Percentiles rank a stretch among this genome's conserved stretches.
Conservation (phyloP, 1,140 invertebrate genomes). For the Anadara kagoshimensis region DNA sequence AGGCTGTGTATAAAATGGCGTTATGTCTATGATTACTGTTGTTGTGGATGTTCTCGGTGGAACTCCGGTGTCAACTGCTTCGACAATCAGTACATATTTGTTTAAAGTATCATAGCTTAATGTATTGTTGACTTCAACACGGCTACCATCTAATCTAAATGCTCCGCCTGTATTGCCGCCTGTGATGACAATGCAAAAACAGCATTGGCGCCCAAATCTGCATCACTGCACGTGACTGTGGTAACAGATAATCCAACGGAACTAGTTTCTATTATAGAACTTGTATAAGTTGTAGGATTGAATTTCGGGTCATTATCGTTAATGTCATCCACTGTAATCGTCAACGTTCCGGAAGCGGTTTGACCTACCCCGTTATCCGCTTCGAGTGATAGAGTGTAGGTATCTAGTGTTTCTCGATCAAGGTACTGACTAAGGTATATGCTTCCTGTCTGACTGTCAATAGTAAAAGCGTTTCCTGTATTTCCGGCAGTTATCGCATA, state of each 20-base stretch:
- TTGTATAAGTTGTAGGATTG: conserved; percentile 25
- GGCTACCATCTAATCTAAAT: conserved; percentile 35
- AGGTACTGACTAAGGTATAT: conserved; percentile 63
- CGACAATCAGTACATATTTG: conserved; percentile 35
- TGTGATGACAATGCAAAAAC: conserved; percentile 41
- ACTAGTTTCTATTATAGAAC: conserved; percentile 50
- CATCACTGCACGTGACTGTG: conserved; percentile 74
- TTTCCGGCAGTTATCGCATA: conserved; percentile 89
- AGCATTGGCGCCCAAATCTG: conserved; percentile 48
- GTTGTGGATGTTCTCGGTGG: conserved; percentile 17
- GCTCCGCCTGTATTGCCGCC: conserved; percentile 34
- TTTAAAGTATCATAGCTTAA: conserved; percentile 29
- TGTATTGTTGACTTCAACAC: conserved; percentile 25
- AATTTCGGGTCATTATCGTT: conserved; percentile 55
- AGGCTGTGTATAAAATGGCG: conserved; percentile 32
- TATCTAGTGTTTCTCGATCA: conserved; percentile 59
- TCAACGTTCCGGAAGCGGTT: conserved; percentile 44
- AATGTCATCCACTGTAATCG: conserved; percentile 48
- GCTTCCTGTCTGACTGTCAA: conserved; percentile 67
- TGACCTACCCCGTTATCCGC: conserved; percentile 43
- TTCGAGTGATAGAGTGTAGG: conserved; percentile 57
- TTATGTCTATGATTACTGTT: conserved; percentile 26
- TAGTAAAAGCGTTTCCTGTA: conserved; percentile 69
- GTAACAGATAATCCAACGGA: conserved; percentile 29
- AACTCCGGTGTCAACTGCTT: conserved; percentile 32